Base-by-base conservation (phyloP, 2,113 vertebrate genomes). In the Entelurus aequoreus region DNA sequence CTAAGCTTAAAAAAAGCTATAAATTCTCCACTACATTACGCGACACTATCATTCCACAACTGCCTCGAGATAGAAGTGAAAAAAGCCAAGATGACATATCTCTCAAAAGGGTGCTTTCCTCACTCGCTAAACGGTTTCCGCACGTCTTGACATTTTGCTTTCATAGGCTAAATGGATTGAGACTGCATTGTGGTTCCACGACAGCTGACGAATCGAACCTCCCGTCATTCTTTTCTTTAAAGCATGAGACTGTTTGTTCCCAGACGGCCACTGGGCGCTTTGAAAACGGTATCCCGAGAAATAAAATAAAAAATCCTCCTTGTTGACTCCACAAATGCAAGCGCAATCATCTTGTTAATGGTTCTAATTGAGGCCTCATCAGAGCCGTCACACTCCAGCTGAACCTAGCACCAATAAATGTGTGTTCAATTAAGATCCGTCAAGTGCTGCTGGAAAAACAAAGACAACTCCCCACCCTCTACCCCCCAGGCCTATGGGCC, bases 391-490 rank as follows among this genome's bases (percentile, higher is more conserved):
- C 78, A 80, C 69, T 85, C 58, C 72, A 77, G 75, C 79, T 84
- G 78, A 84, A 88, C 77, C 65, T 72, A 74, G 66, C 76, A 82
- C 42, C 66, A 85, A 80, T 83, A 87, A 88, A 87, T 83, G 74
- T 77, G 79, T 83, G 65, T 84, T 84, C 75, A 80, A 84, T 84
- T 85, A 82, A 68, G 62, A 79, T 67, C 74, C 66, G 75, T 88
- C 81, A 87, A 86, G 74, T 28, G 50, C 75, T 79, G 58, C 69
- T 82, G 78, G 68, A 79, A 89, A 83, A 90, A 90, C 83, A 88
- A 84, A 77, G 48, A 55, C 46, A 65, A 60, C 68, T 68, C 52
- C 48, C 48, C 9, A 8, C 52, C 6, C 6, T 4, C 7, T 8
- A 2, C 21, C 51, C 51, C 55, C 49, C 35, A 53, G n/a, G 76